phyloP scores from a whole-genome alignment of 2,888 invertebrate species.

The Argyresthia goedartella region DNA sequence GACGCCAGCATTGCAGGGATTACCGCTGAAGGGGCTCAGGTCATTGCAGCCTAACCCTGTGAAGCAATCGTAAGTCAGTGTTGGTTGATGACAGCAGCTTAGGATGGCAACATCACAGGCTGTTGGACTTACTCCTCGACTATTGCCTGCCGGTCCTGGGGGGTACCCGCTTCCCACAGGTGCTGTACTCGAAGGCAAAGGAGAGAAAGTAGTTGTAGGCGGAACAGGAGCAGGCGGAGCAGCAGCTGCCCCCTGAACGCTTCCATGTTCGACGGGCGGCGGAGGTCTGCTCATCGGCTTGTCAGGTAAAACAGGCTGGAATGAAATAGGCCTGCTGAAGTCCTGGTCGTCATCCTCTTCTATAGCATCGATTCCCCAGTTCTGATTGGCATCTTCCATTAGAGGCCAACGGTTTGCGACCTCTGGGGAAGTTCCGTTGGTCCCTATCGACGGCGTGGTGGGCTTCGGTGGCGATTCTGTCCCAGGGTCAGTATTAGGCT shows the following conservation, averaged over 20 bases:
- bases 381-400: conserved; percentile 38
- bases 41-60: conserved; percentile 48
- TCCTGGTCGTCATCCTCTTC: conserved; percentile 22
- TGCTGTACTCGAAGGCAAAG: conserved; percentile 5
- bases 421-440: conserved; percentile 1
- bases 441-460: background rate
- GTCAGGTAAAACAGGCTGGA: conserved; percentile 27
- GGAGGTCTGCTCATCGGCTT: conserved; percentile 20
- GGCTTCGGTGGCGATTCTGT: background rate
- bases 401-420: conserved; percentile 24
- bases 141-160: background rate
- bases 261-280: conserved; percentile 36
- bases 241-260: conserved; percentile 21
- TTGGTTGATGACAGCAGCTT: conserved; percentile 39
- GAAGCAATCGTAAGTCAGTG: conserved; percentile 40
- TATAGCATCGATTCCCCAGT: conserved; percentile 33
- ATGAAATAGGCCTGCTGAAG: conserved; percentile 40
- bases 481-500: background rate
- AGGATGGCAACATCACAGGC: conserved; percentile 43
- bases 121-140: conserved; percentile 16
- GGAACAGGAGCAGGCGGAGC: conserved; percentile 10
- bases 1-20: conserved; percentile 33
- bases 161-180: background rate
- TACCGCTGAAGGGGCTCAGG: conserved; percentile 32
- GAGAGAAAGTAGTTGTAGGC: conserved; percentile 49